Conservation (phyloP, 2,113 vertebrate genomes). For the Pelecanoides urinatrix region DNA sequence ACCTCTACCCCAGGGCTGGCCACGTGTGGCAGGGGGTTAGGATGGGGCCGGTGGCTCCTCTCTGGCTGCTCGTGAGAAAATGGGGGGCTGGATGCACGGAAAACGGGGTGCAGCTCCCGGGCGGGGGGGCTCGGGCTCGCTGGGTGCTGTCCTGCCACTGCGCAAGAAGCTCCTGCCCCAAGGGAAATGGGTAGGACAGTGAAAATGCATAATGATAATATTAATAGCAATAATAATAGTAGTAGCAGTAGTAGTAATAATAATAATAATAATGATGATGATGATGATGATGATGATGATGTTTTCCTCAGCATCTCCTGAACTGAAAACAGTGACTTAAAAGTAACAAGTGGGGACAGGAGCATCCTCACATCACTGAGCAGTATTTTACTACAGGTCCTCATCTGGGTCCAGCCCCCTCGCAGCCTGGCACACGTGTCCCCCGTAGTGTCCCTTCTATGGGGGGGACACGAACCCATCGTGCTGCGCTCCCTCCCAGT, state of each 20-base stretch:
- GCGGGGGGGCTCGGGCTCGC: fast-evolving
- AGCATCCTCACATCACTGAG: fast-evolving
- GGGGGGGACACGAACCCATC: too few species aligned
- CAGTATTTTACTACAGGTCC: not conserved
- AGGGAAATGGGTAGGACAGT: not conserved
- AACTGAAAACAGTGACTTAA: not conserved
- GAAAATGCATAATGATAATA: not conserved
- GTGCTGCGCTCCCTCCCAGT: not conserved
- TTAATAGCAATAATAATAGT: not conserved
- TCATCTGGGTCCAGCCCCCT: not conserved
- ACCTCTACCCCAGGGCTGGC: fast-evolving
- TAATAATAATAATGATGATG: too few species aligned
- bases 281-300: too few species aligned
- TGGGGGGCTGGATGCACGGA: fast-evolving
- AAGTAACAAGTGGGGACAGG: not conserved
- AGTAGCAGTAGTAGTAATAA: too few species aligned
- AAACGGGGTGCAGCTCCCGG: not conserved
- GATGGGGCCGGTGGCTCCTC: not conserved
- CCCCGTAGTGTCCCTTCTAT: fast-evolving
- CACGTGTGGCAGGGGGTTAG: fast-evolving
- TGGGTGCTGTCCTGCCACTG: not conserved
- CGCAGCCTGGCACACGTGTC: fast-evolving
- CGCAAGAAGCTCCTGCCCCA: not conserved
- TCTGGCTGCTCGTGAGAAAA: not conserved
- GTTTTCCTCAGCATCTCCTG: not conserved